phyloP scores from a whole-genome alignment of 2,797 vertebrate species.

The Amblyraja radiata region DNA sequence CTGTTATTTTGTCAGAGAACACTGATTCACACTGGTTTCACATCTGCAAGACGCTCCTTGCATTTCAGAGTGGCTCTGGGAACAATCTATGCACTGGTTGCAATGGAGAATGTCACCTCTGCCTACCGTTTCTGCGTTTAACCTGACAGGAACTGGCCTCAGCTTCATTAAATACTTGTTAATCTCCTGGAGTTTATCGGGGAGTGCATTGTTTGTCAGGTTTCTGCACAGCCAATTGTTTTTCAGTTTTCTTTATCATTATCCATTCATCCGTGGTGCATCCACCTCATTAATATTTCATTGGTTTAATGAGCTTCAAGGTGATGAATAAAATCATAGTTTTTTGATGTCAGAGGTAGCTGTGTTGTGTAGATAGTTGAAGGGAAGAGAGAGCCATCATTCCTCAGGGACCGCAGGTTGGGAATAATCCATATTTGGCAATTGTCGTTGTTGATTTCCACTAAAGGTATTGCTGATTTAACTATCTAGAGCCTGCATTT shows the following conservation, averaged over 20 bases:
- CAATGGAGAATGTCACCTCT: neutral
- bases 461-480: neutral
- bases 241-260: constrained; percentile 8
- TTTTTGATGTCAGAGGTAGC: neutral
- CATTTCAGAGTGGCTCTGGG: neutral
- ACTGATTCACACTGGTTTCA: neutral
- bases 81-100: neutral
- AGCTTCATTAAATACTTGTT: neutral
- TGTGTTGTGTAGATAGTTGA: neutral
- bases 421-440: neutral
- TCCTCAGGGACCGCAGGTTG: neutral
- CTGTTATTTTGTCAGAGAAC: neutral
- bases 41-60: neutral
- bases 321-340: neutral
- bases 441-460: neutral
- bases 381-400: neutral
- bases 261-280: neutral
- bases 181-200: neutral
- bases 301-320: constrained; percentile 1
- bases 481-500: neutral
- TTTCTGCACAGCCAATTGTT: neutral
- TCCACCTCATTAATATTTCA: constrained; percentile 13
- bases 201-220: neutral
- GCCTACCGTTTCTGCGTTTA: neutral
- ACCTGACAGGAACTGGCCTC: neutral